Evolutionary conservation across 2,113 vertebrate species (phyloP).

Genomic region (Lagopus muta): DNA sequence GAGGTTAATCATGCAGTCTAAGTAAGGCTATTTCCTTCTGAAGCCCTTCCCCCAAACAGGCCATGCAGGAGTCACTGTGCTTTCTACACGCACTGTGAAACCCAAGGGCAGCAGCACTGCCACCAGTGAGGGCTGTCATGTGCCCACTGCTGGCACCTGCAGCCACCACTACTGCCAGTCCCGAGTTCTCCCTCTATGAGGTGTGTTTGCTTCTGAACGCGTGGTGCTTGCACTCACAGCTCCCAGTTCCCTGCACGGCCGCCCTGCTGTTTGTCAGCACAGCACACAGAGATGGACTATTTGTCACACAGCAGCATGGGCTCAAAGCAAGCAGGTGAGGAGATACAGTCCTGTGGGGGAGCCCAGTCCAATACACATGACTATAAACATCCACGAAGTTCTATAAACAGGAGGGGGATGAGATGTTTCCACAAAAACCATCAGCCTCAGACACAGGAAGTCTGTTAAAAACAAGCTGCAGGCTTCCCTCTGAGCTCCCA

Average conservation of each 20-base stretch:
- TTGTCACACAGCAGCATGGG: neutral
- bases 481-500: neutral
- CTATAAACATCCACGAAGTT: neutral
- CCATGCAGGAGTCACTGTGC: neutral
- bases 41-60: neutral
- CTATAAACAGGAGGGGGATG: neutral
- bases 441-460: neutral
- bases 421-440: neutral
- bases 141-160: neutral
- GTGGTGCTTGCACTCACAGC: rapidly evolving
- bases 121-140: neutral
- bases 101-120: neutral
- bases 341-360: neutral
- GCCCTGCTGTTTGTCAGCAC: neutral
- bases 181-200: neutral
- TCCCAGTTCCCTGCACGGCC: neutral
- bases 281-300: neutral
- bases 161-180: neutral
- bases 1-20: neutral
- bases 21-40: neutral
- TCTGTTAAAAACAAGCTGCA: neutral
- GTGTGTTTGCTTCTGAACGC: rapidly evolving
- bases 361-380: neutral
- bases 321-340: neutral
- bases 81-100: neutral